A percentile compares a stretch with the other conserved stretches of the same genome.
Conservation (phyloP, 2,113 vertebrate genomes). For the Panthera tigris region DNA sequence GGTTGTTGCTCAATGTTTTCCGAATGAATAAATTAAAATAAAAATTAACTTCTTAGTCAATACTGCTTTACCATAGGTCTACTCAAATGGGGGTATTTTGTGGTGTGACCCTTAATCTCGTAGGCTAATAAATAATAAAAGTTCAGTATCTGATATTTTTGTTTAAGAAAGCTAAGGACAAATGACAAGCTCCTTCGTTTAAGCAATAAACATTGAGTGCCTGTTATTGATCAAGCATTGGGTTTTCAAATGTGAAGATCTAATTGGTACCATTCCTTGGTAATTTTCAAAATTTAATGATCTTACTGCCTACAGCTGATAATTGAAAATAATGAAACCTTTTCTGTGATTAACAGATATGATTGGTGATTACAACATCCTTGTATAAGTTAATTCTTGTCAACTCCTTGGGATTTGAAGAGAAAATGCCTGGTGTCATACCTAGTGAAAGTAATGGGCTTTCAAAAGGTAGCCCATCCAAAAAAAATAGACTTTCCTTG, state of each 20-base stretch:
- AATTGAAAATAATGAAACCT: slow-evolving; percentile 42
- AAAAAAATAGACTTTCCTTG: slow-evolving; percentile 93
- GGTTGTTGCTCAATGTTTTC: neutral
- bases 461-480: slow-evolving; percentile 89
- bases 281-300: slow-evolving; percentile 36
- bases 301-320: slow-evolving; percentile 14
- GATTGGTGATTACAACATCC: slow-evolving; percentile 65
- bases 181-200: slow-evolving; percentile 14
- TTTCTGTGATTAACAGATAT: slow-evolving; percentile 72
- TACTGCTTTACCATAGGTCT: neutral
- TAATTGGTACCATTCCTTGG: neutral
- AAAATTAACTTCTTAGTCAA: neutral
- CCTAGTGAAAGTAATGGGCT: slow-evolving; percentile 88
- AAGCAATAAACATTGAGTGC: neutral
- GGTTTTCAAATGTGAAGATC: slow-evolving; percentile 30
- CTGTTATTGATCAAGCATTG: neutral
- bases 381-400: slow-evolving; percentile 55
- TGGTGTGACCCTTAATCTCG: neutral
- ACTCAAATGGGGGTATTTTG: slow-evolving; percentile 1
- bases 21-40: neutral
- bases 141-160: neutral
- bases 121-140: neutral
- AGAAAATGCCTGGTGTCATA: slow-evolving; percentile 91
- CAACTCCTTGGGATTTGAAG: slow-evolving; percentile 64
- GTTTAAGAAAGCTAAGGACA: neutral